Evolutionary conservation across 2,888 invertebrate species (phyloP), one percentile per base, ranked within the genome.

Genomic region (Camptogramma bilineatum): DNA sequence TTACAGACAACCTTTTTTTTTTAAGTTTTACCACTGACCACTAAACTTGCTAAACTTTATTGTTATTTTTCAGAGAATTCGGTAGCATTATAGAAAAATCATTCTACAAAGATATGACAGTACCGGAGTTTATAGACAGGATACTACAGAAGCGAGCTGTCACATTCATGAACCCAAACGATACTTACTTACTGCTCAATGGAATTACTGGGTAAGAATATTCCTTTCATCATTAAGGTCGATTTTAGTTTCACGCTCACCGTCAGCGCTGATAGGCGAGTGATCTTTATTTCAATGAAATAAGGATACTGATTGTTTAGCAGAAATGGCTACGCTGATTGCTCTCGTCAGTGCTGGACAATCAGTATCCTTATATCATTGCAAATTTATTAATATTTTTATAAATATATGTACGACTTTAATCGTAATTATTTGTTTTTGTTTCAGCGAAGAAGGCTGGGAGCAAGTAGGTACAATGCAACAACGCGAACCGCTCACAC

Each of bases 41-140:
- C 5, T 28, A 28, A 28, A 34, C 10, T 24, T 2, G 2, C 5
- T 3, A 10, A 34, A 34, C 1, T 34, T 1, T 7, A 31, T 4
- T 2, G 13, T 16, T 0, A 5, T 34, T 16, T 83, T 83, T 0
- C 77, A 93, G 93, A 64, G 88, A 92, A 66, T 90, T 88, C 62
- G 94, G 94, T 19, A 93, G 91, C 24, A 71, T 77, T 4, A 87
- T 93, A 70, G 95, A 95, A 75, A 93, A 92, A 56, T 81, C 89
- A 0, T 77, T 95, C 24, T 95, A 95, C 80, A 91, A 92, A 75
- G 90, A 94, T 39, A 94, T 95, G 94, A 85, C 90, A 0, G 83
- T 95, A 3, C 79, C 94, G 0, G 88, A 94, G 24, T 85, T 95
- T 0, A 90, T 95, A 2, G 94, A 95, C 70, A 85, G 95, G 59